Percentiles rank a stretch among this genome's conserved stretches.
phyloP scores from a whole-genome alignment of 2,797 vertebrate genomes.

The Diglossa cyanea region DNA sequence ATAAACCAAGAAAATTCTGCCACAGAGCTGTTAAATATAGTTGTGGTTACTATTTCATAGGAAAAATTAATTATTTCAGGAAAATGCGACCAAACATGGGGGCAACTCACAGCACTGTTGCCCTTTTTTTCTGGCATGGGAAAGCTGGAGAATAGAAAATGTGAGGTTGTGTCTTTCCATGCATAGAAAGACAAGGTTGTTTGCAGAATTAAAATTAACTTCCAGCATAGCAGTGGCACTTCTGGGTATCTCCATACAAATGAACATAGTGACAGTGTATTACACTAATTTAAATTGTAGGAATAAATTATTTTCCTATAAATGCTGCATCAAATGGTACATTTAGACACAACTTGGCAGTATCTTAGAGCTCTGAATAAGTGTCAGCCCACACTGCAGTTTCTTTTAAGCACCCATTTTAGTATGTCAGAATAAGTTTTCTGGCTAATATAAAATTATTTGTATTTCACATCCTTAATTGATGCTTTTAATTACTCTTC shows the following conservation, averaged over 20 bases:
- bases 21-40: not conserved
- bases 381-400: not conserved
- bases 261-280: not conserved
- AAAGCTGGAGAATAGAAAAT: not conserved
- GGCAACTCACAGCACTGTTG: not conserved
- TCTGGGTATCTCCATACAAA: not conserved
- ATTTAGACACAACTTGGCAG: conserved; percentile 10
- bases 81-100: not conserved
- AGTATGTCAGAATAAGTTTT: conserved; percentile 53
- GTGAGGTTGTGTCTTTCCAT: not conserved
- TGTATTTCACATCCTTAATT: conserved; percentile 60
- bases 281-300: not conserved
- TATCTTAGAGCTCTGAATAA: not conserved
- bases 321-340: not conserved
- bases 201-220: not conserved
- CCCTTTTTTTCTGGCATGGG: not conserved
- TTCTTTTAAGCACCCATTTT: conserved; percentile 28
- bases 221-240: not conserved
- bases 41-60: not conserved
- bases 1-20: not conserved
- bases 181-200: not conserved
- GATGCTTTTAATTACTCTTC: conserved; percentile 71
- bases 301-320: conserved; percentile 48
- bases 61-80: not conserved
- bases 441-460: conserved; percentile 63